Percentiles rank a stretch among this genome's conserved stretches.
Conservation (phyloP, 2,888 invertebrate genomes). For the Rosalia funebris region DNA sequence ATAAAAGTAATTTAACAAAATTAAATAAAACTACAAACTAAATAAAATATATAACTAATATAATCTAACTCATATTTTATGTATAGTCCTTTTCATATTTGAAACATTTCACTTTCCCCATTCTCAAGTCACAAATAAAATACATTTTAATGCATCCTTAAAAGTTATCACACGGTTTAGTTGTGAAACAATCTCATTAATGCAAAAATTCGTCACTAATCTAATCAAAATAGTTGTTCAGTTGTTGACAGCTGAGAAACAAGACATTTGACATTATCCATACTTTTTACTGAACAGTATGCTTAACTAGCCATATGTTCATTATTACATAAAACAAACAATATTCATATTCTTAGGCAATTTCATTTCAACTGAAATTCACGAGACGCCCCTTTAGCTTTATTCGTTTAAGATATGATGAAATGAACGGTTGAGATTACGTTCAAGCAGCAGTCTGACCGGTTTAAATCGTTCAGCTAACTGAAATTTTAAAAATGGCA, state of each 20-base stretch:
- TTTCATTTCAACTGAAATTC: no score
- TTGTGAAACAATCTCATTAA: conserved; percentile 38
- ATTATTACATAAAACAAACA: no score
- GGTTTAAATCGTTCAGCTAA: no score
- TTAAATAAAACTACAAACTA: conserved; percentile 50
- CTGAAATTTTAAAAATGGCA: no score
- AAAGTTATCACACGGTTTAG: conserved; percentile 44
- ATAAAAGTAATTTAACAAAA: conserved; percentile 35
- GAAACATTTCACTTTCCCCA: conserved; percentile 39
- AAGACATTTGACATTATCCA: conserved; percentile 9
- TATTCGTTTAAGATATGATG: no score
- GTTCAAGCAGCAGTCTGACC: no score
- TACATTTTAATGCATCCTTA: conserved; percentile 36
- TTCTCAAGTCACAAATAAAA: conserved; percentile 23
- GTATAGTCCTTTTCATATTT: conserved; percentile 50
- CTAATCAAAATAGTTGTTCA: conserved; percentile 49
- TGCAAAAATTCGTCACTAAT: conserved; percentile 40
- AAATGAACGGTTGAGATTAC: no score
- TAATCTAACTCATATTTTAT: conserved; percentile 49
- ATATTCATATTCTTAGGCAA: no score
- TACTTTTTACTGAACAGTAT: no score
- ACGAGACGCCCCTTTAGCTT: no score
- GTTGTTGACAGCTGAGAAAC: conserved; percentile 47
- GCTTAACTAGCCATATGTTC: no score
- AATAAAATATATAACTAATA: conserved; percentile 35